Evolutionary conservation across 1,140 invertebrate genomes (phyloP).

Genomic region (Campoletis sonorensis): DNA sequence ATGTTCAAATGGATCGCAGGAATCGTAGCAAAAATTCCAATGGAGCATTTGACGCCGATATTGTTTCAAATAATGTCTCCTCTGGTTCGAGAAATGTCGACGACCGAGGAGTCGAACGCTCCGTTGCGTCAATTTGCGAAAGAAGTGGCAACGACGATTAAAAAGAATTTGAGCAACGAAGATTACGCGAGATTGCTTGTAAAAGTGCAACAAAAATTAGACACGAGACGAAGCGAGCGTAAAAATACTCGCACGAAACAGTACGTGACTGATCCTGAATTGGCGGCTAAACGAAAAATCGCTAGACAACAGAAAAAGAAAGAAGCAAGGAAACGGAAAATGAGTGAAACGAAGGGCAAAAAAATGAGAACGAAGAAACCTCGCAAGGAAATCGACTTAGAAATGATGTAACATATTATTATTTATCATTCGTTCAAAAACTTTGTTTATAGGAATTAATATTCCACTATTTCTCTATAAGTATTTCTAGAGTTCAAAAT

Average conservation of each 20-base stretch:
- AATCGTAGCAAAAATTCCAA: conserved; percentile 78
- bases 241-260: conserved; percentile 80
- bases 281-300: conserved; percentile 86
- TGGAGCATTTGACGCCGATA: conserved; percentile 76
- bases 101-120: conserved; percentile 77
- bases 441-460: neutral
- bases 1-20: conserved; percentile 87
- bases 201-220: conserved; percentile 78
- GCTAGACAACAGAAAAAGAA: conserved; percentile 86
- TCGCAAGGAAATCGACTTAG: conserved; percentile 63
- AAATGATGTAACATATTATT: conserved; percentile 55
- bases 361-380: conserved; percentile 65
- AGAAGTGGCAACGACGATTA: conserved; percentile 82
- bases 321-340: conserved; percentile 83
- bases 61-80: conserved; percentile 80
- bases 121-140: conserved; percentile 79
- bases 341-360: conserved; percentile 77
- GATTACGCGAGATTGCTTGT: conserved; percentile 80
- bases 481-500: too few relatives aligned
- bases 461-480: too few relatives aligned
- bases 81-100: conserved; percentile 83
- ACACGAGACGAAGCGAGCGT: conserved; percentile 80
- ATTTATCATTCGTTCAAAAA: neutral
- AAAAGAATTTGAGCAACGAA: conserved; percentile 81
- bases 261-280: conserved; percentile 84